Base-by-base conservation (phyloP, 2,113 vertebrate species). In the Cygnus atratus region DNA sequence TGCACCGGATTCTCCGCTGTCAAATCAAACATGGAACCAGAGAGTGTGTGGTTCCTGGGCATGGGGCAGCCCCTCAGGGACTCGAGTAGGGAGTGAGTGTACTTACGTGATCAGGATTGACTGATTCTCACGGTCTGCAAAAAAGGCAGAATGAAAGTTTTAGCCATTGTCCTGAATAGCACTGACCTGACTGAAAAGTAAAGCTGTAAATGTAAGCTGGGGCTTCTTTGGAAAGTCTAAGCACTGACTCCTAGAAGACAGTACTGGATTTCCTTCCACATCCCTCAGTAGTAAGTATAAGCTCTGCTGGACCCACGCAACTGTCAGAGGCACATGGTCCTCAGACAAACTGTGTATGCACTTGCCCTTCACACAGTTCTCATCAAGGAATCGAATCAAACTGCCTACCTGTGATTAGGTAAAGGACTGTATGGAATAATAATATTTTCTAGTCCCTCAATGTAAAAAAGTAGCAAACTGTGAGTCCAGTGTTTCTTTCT, bases 31-130 rank as follows among this genome's bases (percentile, higher is more conserved):
- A 98, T 92, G 89, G 93, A 84, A 39, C 48, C 81, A 92, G 59
- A 93, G 55, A 80, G 63, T 28, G 62, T 18, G 9, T 41, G 59
- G 35, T 68, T 59, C 25, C 52, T 18, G 22, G 62, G 20, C 50
- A 22, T 41, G 3, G 33, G 35, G 77, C 68, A 82, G 59, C 57
- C 16, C 52, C 3, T 2, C 44, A 44, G 28, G 71, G 67, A 90
- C 10, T 12, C 11, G 6, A 72, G 41, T 44, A 94, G 55, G 52
- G 79, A 67, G 46, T 39, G 63, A 67, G 46, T 39, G 63, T 77
- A 98, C 98, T 28, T 97, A 98, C 98, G 98, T 99, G 78, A 98
- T 99, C 96, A 99, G 95, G 95, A 99, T 91, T 5, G 98, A 98
- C 98, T 99, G 98, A 93, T 99, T 99, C 95, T 99, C 98, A 4